Percentiles rank a stretch among this genome's conserved stretches.
Evolutionary conservation across 2,113 vertebrate species (phyloP).

Genomic region (Octodon degus): DNA sequence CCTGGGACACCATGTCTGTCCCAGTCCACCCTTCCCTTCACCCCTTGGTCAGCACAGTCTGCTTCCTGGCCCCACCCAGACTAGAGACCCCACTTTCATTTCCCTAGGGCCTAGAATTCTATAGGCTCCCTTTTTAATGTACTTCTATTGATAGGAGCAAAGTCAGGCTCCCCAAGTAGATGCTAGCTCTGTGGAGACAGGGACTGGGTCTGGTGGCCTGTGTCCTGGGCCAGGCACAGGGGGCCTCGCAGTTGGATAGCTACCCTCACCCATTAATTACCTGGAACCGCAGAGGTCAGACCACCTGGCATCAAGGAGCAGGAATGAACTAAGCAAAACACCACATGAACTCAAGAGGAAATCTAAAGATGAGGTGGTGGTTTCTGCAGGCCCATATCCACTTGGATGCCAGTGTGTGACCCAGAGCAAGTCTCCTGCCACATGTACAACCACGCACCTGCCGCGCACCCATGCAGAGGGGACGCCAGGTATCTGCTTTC

Average conservation of each 20-base stretch:
- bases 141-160: background rate
- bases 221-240: background rate
- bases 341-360: background rate
- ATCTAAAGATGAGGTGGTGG: background rate
- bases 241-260: background rate
- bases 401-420: background rate
- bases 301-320: background rate
- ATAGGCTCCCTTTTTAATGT: background rate
- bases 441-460: no score
- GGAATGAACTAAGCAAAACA: background rate
- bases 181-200: background rate
- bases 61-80: background rate
- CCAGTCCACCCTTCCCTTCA: background rate
- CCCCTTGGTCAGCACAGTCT: background rate
- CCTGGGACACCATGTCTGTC: background rate
- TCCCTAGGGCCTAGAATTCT: background rate
- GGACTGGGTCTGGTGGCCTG: background rate
- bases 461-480: background rate
- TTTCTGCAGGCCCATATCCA: background rate
- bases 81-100: background rate
- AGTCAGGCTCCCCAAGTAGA: background rate
- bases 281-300: background rate
- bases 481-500: background rate
- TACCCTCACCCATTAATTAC: accelerated
- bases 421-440: background rate